Conservation (phyloP, 2,888 invertebrate genomes). For the Hirtodrosophila alboralis region DNA sequence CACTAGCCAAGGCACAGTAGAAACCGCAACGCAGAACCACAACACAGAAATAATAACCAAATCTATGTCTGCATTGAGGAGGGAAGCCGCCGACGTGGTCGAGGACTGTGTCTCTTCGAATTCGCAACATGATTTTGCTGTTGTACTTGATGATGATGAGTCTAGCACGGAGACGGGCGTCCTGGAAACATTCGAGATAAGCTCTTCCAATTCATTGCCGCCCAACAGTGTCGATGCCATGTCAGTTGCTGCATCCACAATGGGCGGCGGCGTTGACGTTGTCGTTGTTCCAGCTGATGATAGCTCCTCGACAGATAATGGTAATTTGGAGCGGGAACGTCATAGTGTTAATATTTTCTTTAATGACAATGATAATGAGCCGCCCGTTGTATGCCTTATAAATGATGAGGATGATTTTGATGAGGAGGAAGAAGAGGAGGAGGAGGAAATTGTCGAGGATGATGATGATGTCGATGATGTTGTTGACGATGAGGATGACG, state of each 20-base stretch:
- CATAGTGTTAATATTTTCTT: slow-evolving; percentile 52
- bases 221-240: slow-evolving; percentile 48
- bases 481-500: slow-evolving; percentile 20
- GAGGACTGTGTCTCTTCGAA: slow-evolving; percentile 73
- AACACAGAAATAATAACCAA: slow-evolving; percentile 21
- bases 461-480: slow-evolving; percentile 38
- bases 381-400: slow-evolving; percentile 75
- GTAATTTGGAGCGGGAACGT: slow-evolving; percentile 14
- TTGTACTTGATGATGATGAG: slow-evolving; percentile 79
- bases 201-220: slow-evolving; percentile 79
- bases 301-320: slow-evolving; percentile 73
- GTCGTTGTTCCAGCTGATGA: slow-evolving; percentile 77
- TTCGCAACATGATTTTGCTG: slow-evolving; percentile 78
- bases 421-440: slow-evolving; percentile 44
- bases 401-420: slow-evolving; percentile 80
- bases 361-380: slow-evolving; percentile 57
- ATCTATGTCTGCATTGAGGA: slow-evolving; percentile 80
- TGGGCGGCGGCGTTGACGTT: slow-evolving; percentile 30
- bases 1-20: slow-evolving; percentile 47
- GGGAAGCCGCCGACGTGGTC: slow-evolving; percentile 74
- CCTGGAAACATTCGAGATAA: slow-evolving; percentile 78
- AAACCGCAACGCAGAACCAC: slow-evolving; percentile 5
- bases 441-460: slow-evolving; percentile 54
- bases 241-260: slow-evolving; percentile 48
- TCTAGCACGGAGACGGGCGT: slow-evolving; percentile 75